Percentiles rank a stretch among this genome's conserved stretches.
phyloP scores from a whole-genome alignment of 2,888 invertebrate genomes.

The Cephus spinipes region DNA sequence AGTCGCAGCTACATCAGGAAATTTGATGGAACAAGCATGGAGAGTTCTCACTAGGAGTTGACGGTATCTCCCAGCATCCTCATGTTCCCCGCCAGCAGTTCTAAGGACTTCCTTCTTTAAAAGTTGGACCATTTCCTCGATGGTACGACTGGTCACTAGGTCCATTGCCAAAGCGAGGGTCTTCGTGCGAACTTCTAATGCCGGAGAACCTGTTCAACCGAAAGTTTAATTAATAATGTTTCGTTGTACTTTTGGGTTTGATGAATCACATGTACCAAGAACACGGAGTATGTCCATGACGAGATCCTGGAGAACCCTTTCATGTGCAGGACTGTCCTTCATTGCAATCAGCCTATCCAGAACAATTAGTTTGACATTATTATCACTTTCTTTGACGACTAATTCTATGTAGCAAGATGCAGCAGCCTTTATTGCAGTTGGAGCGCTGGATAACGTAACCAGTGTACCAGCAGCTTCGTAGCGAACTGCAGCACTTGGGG shows the following conservation, averaged over 20 bases:
- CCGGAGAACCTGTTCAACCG: constrained; percentile 71
- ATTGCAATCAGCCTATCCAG: constrained; percentile 92
- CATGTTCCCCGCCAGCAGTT: constrained; percentile 90
- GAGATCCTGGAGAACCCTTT: constrained; percentile 87
- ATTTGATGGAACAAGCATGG: constrained; percentile 94
- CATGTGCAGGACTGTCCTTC: constrained; percentile 84
- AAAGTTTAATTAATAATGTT: background rate
- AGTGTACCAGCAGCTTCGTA: constrained; percentile 99
- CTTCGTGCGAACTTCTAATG: constrained; percentile 93
- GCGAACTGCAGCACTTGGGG: constrained; percentile 94
- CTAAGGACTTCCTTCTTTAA: constrained; percentile 93
- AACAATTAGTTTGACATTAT: constrained; percentile 99
- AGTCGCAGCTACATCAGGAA: constrained; percentile 93
- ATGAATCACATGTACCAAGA: constrained; percentile 72
- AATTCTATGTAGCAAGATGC: constrained; percentile 98
- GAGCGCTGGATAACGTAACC: constrained; percentile 96
- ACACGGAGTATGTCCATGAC: constrained; percentile 99
- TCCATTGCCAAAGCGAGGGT: constrained; percentile 88
- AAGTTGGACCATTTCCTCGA: constrained; percentile 94
- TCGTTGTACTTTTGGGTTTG: background rate
- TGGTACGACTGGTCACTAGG: constrained; percentile 90
- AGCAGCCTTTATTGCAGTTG: constrained; percentile 97
- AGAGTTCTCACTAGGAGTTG: constrained; percentile 95
- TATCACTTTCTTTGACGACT: constrained; percentile 99
- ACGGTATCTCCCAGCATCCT: constrained; percentile 95